A percentile compares a stretch with the other conserved stretches of the same genome.
These are phyloP conservation scores for Myxocyprinus asiaticus DNA, from an alignment of 2,113 vertebrate genomes.

Conservation along the genomic window DNA sequence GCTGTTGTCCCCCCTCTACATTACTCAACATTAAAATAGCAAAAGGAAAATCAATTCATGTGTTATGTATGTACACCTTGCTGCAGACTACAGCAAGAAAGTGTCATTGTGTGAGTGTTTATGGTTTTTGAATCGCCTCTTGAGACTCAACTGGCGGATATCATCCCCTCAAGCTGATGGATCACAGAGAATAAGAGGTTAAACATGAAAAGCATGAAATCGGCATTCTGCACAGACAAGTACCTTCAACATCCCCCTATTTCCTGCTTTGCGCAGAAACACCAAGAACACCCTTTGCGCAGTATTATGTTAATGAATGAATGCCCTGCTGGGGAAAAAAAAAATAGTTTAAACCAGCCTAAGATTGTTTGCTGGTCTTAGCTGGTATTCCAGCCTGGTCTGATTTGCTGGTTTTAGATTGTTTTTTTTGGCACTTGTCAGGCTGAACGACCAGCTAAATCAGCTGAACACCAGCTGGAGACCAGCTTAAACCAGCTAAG, in stretches of 20 bases:
- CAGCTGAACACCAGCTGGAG: no score
- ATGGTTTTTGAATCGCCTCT: background rate
- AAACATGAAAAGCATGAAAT: slow-evolving; percentile 32
- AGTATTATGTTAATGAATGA: no score
- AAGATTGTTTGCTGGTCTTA: no score
- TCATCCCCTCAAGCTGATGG: slow-evolving; percentile 9
- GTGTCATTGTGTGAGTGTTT: background rate
- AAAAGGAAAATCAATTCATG: background rate
- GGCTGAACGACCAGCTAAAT: no score
- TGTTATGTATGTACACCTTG: background rate
- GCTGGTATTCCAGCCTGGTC: no score
- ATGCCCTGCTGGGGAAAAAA: no score
- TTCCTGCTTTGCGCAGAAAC: background rate
- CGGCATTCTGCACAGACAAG: slow-evolving; percentile 18
- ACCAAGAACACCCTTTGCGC: background rate
- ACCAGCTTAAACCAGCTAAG: no score
- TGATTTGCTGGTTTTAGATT: no score
- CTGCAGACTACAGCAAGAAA: background rate
- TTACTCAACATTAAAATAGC: slow-evolving; percentile 23
- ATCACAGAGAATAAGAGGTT: slow-evolving; percentile 22
- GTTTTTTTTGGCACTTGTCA: no score
- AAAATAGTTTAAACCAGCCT: no score
- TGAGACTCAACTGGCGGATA: background rate
- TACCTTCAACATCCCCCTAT: background rate
- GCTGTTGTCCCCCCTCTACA: background rate